Percentiles rank a stretch among this genome's conserved stretches.
These are phyloP conservation scores for Sebastes matsubarae DNA, from an alignment of 2,797 vertebrate genomes.

Conservation along the genomic window DNA sequence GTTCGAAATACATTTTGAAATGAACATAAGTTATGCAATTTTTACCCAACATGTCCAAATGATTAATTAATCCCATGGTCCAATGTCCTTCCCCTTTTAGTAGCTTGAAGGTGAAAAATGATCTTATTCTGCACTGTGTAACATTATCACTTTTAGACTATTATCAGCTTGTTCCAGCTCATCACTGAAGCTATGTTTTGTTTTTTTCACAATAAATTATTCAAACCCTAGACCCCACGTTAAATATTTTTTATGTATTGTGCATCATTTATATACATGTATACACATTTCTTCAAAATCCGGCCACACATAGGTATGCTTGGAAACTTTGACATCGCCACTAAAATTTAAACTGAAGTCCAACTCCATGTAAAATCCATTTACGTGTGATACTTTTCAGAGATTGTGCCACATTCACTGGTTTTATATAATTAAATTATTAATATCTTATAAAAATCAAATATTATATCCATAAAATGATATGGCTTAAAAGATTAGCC, in stretches of 20 bases:
- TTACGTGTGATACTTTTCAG: neutral
- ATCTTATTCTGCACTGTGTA: neutral
- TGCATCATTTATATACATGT: neutral
- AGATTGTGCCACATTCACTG: neutral
- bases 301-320: neutral
- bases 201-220: neutral
- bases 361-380: neutral
- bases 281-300: neutral
- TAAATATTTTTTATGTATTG: neutral
- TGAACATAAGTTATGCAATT: neutral
- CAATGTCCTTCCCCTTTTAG: neutral
- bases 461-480: no score
- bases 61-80: neutral
- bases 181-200: neutral
- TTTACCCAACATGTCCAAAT: neutral
- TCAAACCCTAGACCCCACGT: neutral
- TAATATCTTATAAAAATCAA: neutral
- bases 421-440: no score
- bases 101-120: neutral
- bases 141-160: neutral
- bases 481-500: no score
- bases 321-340: neutral
- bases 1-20: no score
- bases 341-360: neutral
- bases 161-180: neutral